phyloP scores from a whole-genome alignment of 2,888 invertebrate genomes.

The Rapana venosa region DNA sequence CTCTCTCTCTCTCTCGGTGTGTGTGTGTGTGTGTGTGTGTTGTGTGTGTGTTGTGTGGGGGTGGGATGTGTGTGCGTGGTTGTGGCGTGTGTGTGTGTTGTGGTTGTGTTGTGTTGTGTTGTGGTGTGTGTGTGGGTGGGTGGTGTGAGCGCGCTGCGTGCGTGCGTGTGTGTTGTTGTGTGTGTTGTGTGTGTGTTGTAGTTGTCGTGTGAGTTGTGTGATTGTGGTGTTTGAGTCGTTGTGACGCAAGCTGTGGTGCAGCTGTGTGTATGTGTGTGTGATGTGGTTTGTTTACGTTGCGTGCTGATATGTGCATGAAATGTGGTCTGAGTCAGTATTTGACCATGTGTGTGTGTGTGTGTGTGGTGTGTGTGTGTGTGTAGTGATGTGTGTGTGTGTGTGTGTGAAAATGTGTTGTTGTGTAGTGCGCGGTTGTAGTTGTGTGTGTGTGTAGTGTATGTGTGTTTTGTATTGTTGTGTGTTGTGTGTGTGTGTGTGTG shows the following conservation, averaged over 20 bases:
- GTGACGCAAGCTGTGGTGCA: no score
- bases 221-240: no score
- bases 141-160: no score
- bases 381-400: conserved; percentile 37
- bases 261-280: no score
- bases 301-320: background rate
- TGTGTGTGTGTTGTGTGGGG: no score
- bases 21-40: no score
- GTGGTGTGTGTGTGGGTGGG: background rate
- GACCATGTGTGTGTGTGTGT: no score
- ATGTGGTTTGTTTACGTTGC: no score
- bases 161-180: background rate
- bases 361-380: conserved; percentile 23
- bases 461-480: no score
- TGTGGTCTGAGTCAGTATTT: conserved; percentile 5
- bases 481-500: conserved; percentile 39
- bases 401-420: background rate
- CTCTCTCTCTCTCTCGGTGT: no score
- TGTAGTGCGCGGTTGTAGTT: background rate
- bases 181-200: background rate
- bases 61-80: no score
- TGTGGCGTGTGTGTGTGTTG: background rate
- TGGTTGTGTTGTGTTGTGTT: background rate
- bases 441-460: conserved; percentile 40
- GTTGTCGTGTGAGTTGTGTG: background rate